phyloP scores from a whole-genome alignment of 2,888 invertebrate species.

The Drosophila meridionalis region DNA sequence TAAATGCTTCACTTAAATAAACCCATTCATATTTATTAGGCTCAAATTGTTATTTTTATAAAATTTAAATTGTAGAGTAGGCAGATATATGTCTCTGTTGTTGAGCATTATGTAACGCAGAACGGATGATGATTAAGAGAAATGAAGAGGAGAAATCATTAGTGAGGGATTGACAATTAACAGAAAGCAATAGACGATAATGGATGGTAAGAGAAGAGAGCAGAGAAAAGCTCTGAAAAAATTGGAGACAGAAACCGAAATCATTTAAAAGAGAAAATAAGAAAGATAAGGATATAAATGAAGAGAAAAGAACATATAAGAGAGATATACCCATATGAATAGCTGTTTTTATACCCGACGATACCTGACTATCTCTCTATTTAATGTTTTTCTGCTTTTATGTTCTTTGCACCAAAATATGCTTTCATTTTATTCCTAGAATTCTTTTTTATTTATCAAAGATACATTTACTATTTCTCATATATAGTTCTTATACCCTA shows the following conservation, averaged over 20 bases:
- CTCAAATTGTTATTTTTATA: neutral
- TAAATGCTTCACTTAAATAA: neutral
- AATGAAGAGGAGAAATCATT: neutral
- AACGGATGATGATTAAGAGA: neutral
- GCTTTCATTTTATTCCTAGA: too few relatives aligned
- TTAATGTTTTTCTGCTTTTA: neutral
- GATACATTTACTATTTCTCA: neutral
- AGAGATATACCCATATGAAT: neutral
- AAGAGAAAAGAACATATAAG: neutral
- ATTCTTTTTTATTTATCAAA: too few relatives aligned
- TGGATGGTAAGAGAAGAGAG: too few relatives aligned
- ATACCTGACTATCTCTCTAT: neutral
- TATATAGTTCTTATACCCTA: neutral
- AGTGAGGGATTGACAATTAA: too few relatives aligned
- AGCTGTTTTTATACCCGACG: neutral
- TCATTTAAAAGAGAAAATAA: neutral
- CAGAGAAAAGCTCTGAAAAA: neutral
- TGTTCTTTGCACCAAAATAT: neutral
- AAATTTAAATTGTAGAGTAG: neutral
- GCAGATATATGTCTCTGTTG: neutral
- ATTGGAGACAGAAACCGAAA: too few relatives aligned
- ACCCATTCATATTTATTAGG: neutral
- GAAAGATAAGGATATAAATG: neutral
- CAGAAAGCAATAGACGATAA: too few relatives aligned
- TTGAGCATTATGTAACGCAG: neutral